Evolutionary conservation across 2,113 vertebrate species (phyloP).

Genomic region (Echinops telfairi): DNA sequence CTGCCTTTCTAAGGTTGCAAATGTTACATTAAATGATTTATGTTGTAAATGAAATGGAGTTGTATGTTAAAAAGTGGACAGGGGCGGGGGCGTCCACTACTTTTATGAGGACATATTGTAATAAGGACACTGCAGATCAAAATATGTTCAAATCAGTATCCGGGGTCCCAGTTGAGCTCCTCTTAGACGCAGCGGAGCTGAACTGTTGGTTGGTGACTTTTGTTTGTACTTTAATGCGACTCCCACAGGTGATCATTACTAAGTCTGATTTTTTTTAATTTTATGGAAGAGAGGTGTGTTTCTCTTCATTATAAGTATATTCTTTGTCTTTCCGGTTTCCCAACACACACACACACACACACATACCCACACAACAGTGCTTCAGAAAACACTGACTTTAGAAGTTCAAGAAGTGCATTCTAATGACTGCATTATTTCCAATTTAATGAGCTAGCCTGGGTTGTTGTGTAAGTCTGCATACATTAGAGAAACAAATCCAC

Average conservation of each 20-base stretch:
- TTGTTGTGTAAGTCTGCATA: not conserved
- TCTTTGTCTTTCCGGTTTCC: conserved; percentile 65
- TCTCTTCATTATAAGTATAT: conserved; percentile 70
- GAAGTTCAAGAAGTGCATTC: conserved; percentile 17
- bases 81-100: conserved; percentile 13
- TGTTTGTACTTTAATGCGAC: not conserved
- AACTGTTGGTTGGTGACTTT: conserved; percentile 21
- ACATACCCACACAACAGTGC: not conserved
- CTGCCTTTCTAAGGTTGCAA: conserved; percentile 83
- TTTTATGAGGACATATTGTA: conserved; percentile 82
- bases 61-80: conserved; percentile 75
- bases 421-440: not conserved
- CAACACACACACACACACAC: not conserved
- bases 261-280: conserved; percentile 48
- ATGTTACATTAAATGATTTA: conserved; percentile 84
- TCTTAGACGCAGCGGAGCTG: conserved; percentile 46
- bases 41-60: conserved; percentile 83
- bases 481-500: too few relatives aligned
- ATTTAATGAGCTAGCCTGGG: not conserved
- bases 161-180: conserved; percentile 40
- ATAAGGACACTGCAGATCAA: conserved; percentile 68
- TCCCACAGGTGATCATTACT: not conserved
- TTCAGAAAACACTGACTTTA: conserved; percentile 38
- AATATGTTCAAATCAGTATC: conserved; percentile 78
- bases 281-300: not conserved